A percentile compares a stretch with the other conserved stretches of the same genome.
phyloP scores from a whole-genome alignment of 2,888 invertebrate genomes.

The Eristalis arbustorum region DNA sequence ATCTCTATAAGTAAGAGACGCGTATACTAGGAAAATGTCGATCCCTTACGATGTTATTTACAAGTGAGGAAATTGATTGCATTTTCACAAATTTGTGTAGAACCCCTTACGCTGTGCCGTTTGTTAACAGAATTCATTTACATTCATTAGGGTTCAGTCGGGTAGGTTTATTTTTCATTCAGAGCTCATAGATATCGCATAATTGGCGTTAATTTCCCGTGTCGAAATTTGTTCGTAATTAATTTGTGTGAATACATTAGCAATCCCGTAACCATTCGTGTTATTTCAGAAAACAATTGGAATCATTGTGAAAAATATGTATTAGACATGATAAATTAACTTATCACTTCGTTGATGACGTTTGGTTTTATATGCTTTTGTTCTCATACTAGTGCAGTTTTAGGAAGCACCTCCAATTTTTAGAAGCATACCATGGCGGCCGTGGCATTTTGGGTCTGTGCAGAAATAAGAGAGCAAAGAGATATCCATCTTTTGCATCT shows the following conservation, averaged over 20 bases:
- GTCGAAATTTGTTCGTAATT: background rate
- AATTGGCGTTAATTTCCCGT: background rate
- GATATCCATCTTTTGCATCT: too few relatives aligned
- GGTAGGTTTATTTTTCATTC: background rate
- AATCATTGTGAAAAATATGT: background rate
- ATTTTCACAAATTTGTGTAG: background rate
- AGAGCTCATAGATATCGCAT: background rate
- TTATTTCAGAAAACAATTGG: background rate
- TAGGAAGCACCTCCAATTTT: too few relatives aligned
- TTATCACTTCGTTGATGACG: background rate
- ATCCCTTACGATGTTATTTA: background rate
- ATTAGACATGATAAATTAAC: background rate
- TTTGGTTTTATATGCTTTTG: too few relatives aligned
- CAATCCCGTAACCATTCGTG: background rate
- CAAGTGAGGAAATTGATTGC: conserved; percentile 3
- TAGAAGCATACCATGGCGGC: too few relatives aligned
- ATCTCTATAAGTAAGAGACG: background rate
- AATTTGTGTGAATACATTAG: conserved; percentile 12
- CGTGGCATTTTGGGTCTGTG: too few relatives aligned
- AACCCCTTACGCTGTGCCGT: background rate
- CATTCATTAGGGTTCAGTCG: conserved; percentile 9
- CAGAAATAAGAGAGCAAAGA: too few relatives aligned
- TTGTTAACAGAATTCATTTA: background rate
- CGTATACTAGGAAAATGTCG: background rate
- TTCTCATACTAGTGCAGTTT: too few relatives aligned